Evolutionary conservation across 2,888 invertebrate genomes (phyloP).

Genomic region (Dicyrtoma fusca): DNA sequence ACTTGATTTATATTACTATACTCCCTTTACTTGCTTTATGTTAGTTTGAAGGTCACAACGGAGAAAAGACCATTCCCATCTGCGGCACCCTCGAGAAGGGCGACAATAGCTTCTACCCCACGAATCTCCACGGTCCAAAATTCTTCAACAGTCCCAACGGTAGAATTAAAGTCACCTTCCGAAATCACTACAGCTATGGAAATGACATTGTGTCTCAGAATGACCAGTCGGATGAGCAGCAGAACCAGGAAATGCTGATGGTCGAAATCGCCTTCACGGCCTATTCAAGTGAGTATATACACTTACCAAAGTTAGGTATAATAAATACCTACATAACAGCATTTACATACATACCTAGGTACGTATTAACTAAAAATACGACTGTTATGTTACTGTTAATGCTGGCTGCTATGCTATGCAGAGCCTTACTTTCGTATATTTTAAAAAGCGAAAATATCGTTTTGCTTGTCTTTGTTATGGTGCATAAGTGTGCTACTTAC

Average conservation of each 20-base stretch:
- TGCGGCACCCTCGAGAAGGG: constrained; percentile 20
- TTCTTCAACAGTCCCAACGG: constrained; percentile 31
- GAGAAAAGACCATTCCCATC: constrained; percentile 25
- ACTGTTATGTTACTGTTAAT: too few species aligned
- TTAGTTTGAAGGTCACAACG: constrained; percentile 31
- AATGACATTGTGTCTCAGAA: constrained; percentile 14
- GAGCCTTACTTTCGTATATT: too few species aligned
- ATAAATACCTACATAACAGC: too few species aligned
- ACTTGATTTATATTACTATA: too few species aligned
- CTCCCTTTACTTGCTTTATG: too few species aligned
- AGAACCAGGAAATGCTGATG: constrained; percentile 24
- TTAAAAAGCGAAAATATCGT: too few species aligned
- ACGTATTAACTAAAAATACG: not conserved
- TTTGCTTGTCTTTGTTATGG: too few species aligned
- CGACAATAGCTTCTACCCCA: constrained; percentile 23
- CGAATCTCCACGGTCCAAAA: constrained; percentile 26
- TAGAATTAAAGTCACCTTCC: constrained; percentile 21
- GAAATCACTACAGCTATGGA: constrained; percentile 30
- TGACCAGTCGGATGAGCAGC: not conserved
- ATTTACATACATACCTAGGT: too few species aligned
- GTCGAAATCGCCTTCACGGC: constrained; percentile 28
- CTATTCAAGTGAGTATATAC: constrained; percentile 9
- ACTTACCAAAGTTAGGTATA: too few species aligned
- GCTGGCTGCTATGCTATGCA: too few species aligned
- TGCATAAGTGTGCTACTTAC: too few species aligned